phyloP scores from a whole-genome alignment of 2,888 invertebrate genomes.

The Heliconius ethilla region DNA sequence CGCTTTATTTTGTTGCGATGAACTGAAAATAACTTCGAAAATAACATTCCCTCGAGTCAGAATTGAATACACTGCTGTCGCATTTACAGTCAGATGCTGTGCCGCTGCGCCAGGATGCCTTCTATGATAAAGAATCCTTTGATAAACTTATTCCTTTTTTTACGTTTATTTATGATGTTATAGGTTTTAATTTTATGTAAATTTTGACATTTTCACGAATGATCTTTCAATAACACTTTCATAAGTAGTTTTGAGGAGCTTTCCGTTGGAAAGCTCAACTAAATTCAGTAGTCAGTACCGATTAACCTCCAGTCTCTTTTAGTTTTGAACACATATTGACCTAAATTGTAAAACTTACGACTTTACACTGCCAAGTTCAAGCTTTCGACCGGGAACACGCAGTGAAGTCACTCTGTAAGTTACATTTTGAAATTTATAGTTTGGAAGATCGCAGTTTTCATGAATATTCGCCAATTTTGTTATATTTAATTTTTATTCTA shows the following conservation, averaged over 20 bases:
- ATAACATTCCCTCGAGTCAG: too few relatives aligned
- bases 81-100: too few relatives aligned
- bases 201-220: not conserved
- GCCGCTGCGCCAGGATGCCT: too few relatives aligned
- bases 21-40: too few relatives aligned
- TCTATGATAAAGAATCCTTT: too few relatives aligned
- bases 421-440: slow-evolving; percentile 25
- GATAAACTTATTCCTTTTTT: too few relatives aligned
- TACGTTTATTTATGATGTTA: too few relatives aligned
- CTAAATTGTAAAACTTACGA: slow-evolving; percentile 36
- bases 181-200: not conserved
- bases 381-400: slow-evolving; percentile 39
- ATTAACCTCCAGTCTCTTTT: slow-evolving; percentile 24
- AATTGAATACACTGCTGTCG: too few relatives aligned
- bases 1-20: too few relatives aligned
- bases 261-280: slow-evolving; percentile 1
- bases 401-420: slow-evolving; percentile 38
- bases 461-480: not conserved
- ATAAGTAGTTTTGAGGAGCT: not conserved
- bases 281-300: slow-evolving; percentile 20
- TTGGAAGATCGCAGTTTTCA: not conserved
- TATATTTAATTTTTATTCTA: too few relatives aligned
- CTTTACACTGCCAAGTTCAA: slow-evolving; percentile 41
- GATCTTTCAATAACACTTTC: not conserved
- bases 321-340: slow-evolving; percentile 36